These are phyloP conservation scores for Haliclystus octoradiatus DNA, from an alignment of 30 jellyfish, hydroid and myxozoan genomes.

Conservation along the genomic window DNA sequence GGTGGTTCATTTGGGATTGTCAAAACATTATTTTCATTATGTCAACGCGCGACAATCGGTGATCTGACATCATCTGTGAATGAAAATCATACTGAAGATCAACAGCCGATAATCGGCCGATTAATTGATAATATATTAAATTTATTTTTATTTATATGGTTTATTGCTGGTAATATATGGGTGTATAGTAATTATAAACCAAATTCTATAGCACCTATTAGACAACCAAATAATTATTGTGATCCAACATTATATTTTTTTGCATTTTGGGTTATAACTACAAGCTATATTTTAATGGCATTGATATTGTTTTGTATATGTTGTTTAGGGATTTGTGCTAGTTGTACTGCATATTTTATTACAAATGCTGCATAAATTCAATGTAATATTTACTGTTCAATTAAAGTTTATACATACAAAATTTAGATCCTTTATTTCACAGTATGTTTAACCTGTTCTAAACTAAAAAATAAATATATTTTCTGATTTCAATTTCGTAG, in stretches of 20 bases:
- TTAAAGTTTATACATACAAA: no score
- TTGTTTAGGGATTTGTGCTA: conserved; percentile 94
- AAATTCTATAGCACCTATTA: conserved; percentile 76
- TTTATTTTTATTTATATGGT: conserved; percentile 89
- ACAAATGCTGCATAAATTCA: conserved; percentile 27
- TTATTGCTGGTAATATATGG: conserved; percentile 96
- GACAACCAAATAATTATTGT: conserved; percentile 85
- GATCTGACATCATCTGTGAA: conserved; percentile 22
- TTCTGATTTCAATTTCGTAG: no score
- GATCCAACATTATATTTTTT: conserved; percentile 70
- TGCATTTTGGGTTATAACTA: conserved; percentile 93
- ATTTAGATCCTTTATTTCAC: no score
- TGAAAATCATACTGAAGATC: conserved; percentile 21
- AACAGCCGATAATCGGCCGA: conserved; percentile 54
- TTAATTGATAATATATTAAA: conserved; percentile 77
- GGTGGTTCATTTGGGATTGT: conserved; percentile 97
- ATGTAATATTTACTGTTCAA: no score
- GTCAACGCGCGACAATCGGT: conserved; percentile 63
- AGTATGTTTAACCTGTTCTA: no score
- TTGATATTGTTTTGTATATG: conserved; percentile 86
- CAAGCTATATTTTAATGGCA: conserved; percentile 69
- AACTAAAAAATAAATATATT: no score
- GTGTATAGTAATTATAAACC: conserved; percentile 91
- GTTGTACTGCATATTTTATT: conserved; percentile 93
- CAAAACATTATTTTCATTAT: conserved; percentile 49